Evolutionary conservation across 2,113 vertebrate genomes (phyloP).

Genomic region (Aphyosemion australe): DNA sequence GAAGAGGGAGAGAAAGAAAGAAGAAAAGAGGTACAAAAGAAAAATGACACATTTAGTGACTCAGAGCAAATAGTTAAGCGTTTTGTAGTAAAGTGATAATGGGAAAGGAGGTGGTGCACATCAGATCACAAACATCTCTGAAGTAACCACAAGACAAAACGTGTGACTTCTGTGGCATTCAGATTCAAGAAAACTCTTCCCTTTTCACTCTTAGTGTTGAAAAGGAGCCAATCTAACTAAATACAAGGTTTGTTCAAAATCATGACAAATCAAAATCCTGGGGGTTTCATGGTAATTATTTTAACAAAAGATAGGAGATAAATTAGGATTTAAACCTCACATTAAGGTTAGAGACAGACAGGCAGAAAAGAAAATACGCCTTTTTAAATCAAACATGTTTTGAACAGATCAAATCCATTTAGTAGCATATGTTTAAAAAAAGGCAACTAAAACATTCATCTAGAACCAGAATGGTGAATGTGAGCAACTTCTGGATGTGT

Average conservation of each 20-base stretch:
- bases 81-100: slow-evolving; percentile 35
- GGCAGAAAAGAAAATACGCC: slow-evolving; percentile 4
- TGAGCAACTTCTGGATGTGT: slow-evolving; percentile 23
- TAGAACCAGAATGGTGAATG: background rate
- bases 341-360: background rate
- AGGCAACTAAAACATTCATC: background rate
- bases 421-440: background rate
- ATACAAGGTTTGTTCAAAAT: too few relatives aligned
- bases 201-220: background rate
- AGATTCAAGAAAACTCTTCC: background rate
- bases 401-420: slow-evolving; percentile 28
- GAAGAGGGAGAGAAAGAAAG: background rate
- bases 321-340: background rate
- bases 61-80: slow-evolving; percentile 28
- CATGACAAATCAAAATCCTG: too few relatives aligned
- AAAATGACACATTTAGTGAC: slow-evolving; percentile 23
- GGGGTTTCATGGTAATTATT: too few relatives aligned
- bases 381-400: background rate
- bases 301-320: background rate
- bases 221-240: too few relatives aligned
- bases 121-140: background rate
- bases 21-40: background rate
- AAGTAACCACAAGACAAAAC: slow-evolving; percentile 6
- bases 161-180: slow-evolving; percentile 16
- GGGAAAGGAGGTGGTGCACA: background rate